A percentile compares a stretch with the other conserved stretches of the same genome.
phyloP scores from a whole-genome alignment of 2,888 invertebrate species.

The Agrochola circellaris region DNA sequence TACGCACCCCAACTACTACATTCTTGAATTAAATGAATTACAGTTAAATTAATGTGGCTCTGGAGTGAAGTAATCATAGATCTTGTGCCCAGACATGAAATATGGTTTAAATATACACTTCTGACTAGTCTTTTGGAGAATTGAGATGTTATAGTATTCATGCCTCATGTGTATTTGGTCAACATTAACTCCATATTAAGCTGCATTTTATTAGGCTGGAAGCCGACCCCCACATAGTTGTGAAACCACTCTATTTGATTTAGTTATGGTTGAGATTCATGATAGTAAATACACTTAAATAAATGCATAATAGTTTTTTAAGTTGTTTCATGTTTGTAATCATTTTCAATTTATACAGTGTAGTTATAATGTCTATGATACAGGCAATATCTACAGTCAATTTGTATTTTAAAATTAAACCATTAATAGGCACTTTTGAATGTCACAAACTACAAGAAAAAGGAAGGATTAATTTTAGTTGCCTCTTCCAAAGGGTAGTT shows the following conservation, averaged over 20 bases:
- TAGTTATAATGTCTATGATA: background rate
- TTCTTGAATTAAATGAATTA: background rate
- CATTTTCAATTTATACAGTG: background rate
- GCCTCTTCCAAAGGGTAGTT: no score
- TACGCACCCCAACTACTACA: no score
- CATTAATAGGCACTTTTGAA: no score
- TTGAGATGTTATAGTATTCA: background rate
- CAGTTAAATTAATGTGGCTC: background rate
- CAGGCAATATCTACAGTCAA: no score
- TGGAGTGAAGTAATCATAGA: background rate
- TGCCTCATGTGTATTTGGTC: background rate
- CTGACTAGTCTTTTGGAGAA: background rate
- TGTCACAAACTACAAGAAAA: no score
- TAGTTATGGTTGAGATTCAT: background rate
- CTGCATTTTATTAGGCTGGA: background rate
- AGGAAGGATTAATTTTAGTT: no score
- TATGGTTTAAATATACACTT: background rate
- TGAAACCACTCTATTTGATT: background rate
- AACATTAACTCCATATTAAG: background rate
- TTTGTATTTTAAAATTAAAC: no score
- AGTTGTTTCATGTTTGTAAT: background rate
- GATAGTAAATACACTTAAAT: background rate
- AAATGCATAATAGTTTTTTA: background rate
- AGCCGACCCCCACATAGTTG: background rate
- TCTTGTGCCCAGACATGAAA: background rate